Evolutionary conservation across 2,888 invertebrate species (phyloP).

Genomic region (Nemotelus nigrinus): DNA sequence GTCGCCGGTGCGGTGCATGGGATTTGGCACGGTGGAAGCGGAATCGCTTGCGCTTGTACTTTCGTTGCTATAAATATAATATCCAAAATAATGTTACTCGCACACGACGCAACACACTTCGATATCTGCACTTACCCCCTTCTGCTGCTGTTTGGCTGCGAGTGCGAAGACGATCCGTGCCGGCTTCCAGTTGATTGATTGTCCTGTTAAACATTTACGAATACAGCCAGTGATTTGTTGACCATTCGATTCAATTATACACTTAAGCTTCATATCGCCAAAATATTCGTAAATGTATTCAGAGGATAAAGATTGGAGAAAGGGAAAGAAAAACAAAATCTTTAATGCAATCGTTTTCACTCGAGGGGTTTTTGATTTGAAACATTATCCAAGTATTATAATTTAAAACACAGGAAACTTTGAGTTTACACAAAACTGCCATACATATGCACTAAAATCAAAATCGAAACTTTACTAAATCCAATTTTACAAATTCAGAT

Average conservation of each 20-base stretch:
- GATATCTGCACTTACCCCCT: slow-evolving; percentile 67
- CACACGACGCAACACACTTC: not conserved
- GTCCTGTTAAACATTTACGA: slow-evolving; percentile 67
- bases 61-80: slow-evolving; percentile 56
- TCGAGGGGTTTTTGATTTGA: no score
- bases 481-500: no score
- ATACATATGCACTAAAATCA: slow-evolving; percentile 24
- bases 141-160: slow-evolving; percentile 65
- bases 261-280: slow-evolving; percentile 62
- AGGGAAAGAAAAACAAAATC: slow-evolving; percentile 47
- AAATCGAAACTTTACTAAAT: not conserved
- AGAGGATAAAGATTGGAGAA: slow-evolving; percentile 46
- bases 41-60: slow-evolving; percentile 66
- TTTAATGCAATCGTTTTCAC: no score
- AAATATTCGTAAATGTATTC: slow-evolving; percentile 54
- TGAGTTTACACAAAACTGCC: no score
- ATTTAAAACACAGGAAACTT: no score
- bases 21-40: slow-evolving; percentile 89
- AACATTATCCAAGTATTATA: no score
- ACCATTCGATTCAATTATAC: slow-evolving; percentile 66
- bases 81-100: slow-evolving; percentile 17
- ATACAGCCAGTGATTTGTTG: slow-evolving; percentile 66
- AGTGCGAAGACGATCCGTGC: slow-evolving; percentile 69
- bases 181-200: slow-evolving; percentile 67
- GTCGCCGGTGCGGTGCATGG: slow-evolving; percentile 77